Evolutionary conservation across 2,113 vertebrate species (phyloP), one percentile per base, ranked within the genome.

Genomic region (Pitta sordida): DNA sequence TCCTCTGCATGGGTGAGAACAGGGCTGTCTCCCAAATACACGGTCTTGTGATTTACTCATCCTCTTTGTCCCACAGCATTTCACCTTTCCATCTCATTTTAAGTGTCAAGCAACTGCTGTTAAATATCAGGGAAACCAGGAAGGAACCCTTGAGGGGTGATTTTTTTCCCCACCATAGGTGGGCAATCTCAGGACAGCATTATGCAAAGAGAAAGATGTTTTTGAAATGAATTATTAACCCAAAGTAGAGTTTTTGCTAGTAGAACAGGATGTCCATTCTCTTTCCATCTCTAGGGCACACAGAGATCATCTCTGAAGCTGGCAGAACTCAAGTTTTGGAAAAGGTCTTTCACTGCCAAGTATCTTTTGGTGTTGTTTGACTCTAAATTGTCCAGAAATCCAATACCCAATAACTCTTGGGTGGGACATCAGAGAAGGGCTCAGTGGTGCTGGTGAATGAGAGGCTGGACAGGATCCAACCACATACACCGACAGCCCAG

Each of bases 351-450:
- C 11, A 6, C 14, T 56, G 34, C 6, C 30, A 81, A 41, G 10
- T 13, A 8, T 30, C 15, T 68, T 18, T 56, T 52, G 58, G 27
- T 44, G 53, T 41, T 64, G 32, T n/a, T 81, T 91, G 48, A 55
- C 56, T 67, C 41, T 7, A 8, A 48, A 64, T 5, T 7, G 7
- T 6, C n/a, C 19, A 27, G 27, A 82, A 85, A 71, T 51, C 23
- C 20, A 70, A 24, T 15, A 81, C 4, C 15, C 41, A 52, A 7
- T 11, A 19, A 56, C 0, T 0, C 8, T 62, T 24, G 53, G 60
- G 44, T n/a, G 30, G 12, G 9, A 11, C 8, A 2, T 23, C 69
- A 53, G 78, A 48, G 69, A 22, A 1, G 4, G 53, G 32, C 21
- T 1, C 62, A 34, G 11, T 41, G 29, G 39, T 53, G 34, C 48